Base-by-base conservation (phyloP, 2,797 vertebrate species). In the Coracias cyanogaster region DNA sequence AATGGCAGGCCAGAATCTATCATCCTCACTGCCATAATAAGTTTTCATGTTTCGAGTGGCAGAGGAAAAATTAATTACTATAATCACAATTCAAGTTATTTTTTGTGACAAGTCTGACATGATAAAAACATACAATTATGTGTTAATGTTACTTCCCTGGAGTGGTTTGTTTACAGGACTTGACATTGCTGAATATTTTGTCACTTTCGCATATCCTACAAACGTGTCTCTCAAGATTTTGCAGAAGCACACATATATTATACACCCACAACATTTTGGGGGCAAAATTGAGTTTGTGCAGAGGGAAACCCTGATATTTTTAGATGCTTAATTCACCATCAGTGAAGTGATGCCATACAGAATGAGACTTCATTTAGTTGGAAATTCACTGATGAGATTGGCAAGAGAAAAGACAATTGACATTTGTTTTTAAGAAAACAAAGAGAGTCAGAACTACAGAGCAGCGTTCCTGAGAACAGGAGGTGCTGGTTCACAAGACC, bases 121-220 rank as follows among this genome's bases (percentile, higher is more conserved):
- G 74, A 81, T 93, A 81, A 94, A 97, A 97, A 96, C 92, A 96
- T 93, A 90, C 86, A 96, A 96, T 95, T 96, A 92, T 82, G 90
- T 82, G 86, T 91, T 90, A 96, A 95, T 93, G 86, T 81, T 95
- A 95, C 88, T 96, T 94, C 60, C 73, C 86, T 49, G 71, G 79
- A 95, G 86, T 45, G 61, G 78, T 94, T 95, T 97, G 83, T 91
- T 96, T 92, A 95, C 78, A 74, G 64, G 92, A 90, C 61, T 93
- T 95, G 93, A 94, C 52, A 57, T 25, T 45, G 69, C 43, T 84
- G 52, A 91, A 90, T 91, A 86, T 94, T 95, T 90, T 95, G 89
- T 70, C 58, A 71, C 80, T 90, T 51, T 55, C 35, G 61, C 52
- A 54, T 45, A 35, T 46, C 22, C 51, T 93, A 89, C 0, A 29